Conservation (phyloP, 2,888 invertebrate species). For the Furcula furcula region DNA sequence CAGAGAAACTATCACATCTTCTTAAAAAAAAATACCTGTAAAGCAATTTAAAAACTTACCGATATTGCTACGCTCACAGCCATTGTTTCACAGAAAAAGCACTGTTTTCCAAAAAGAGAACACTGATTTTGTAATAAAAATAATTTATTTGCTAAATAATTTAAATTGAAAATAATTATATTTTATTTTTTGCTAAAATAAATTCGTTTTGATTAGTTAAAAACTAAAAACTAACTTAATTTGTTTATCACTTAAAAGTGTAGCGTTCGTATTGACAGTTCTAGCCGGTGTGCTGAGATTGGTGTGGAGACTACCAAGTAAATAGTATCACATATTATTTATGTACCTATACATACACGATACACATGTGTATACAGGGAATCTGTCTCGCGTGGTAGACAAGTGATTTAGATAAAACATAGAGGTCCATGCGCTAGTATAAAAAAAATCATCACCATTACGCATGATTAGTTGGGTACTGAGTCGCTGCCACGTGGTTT, state of each 20-base stretch:
- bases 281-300: background rate
- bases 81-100: background rate
- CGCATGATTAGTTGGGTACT: no score
- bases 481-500: no score
- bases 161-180: background rate
- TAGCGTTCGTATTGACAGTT: background rate
- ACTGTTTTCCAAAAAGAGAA: background rate
- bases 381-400: conserved; percentile 41
- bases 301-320: background rate
- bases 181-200: background rate
- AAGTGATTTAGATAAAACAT: conserved; percentile 45
- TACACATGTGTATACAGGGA: conserved; percentile 16
- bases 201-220: conserved; percentile 13
- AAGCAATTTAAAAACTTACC: background rate
- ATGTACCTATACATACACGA: background rate
- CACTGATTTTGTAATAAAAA: no score
- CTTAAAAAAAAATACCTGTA: no score
- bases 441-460: no score
- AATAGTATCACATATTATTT: background rate
- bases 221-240: background rate
- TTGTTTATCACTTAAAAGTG: background rate
- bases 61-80: background rate
- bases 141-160: no score
- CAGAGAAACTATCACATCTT: no score
- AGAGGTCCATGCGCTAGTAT: conserved; percentile 12